phyloP scores from a whole-genome alignment of 2,797 vertebrate genomes.

The Petrocephalus schoutedeni region DNA sequence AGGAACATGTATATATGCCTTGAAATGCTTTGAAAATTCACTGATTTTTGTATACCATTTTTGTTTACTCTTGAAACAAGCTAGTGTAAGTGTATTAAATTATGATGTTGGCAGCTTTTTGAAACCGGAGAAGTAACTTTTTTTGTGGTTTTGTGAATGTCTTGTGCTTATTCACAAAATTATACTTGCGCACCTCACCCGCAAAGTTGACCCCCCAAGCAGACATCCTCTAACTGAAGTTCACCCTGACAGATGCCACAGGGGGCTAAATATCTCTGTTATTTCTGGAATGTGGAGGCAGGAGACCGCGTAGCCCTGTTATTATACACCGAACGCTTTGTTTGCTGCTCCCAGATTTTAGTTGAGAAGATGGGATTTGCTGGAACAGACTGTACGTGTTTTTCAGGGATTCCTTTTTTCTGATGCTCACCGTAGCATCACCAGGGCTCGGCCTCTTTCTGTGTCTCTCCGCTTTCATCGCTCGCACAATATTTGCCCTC shows the following conservation, averaged over 20 bases:
- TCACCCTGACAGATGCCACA: slow-evolving; percentile 6
- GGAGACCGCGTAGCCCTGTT: slow-evolving; percentile 21
- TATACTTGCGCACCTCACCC: not conserved
- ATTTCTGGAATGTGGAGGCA: slow-evolving; percentile 34
- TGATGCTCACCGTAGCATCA: slow-evolving; percentile 1
- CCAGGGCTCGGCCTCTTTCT: slow-evolving; percentile 15
- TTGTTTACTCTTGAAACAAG: not conserved
- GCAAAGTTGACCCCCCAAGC: not conserved
- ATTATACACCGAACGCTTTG: slow-evolving; percentile 31
- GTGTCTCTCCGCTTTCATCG: not conserved
- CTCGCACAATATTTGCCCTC: not conserved
- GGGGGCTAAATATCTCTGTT: slow-evolving; percentile 27
- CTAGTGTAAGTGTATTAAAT: not conserved
- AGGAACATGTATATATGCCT: not conserved
- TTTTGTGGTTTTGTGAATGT: not conserved
- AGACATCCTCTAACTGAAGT: not conserved
- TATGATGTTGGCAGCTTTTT: not conserved
- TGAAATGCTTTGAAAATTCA: not conserved
- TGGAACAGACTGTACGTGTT: slow-evolving; percentile 18
- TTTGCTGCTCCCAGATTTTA: slow-evolving; percentile 20
- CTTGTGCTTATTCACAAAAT: not conserved
- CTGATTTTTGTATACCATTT: not conserved
- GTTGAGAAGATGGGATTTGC: slow-evolving; percentile 37
- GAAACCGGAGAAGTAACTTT: not conserved
- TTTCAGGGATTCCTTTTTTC: not conserved